Evolutionary conservation across 2,113 vertebrate species (phyloP), one percentile per base, ranked within the genome.

Genomic region (Terrapene triunguis): DNA sequence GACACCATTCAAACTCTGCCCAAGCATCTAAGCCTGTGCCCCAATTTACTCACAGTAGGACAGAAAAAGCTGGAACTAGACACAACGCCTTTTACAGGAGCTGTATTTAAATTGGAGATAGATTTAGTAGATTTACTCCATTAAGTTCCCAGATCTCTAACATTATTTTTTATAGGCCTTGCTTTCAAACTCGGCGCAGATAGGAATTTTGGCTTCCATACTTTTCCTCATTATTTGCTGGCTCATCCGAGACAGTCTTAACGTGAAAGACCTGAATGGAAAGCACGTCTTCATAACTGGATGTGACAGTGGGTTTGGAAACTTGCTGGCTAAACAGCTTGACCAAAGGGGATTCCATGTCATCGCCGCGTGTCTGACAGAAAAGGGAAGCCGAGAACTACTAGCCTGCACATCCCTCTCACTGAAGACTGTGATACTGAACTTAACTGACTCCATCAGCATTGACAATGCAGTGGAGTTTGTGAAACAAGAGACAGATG

Each of bases 251-350:
- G 98, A 98, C 84, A 98, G 94, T 42, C 80, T 88, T 74, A 97
- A 74, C 93, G 96, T 98, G 2, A 96, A 87, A 44, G 83, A 87
- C 80, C 76, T 98, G 89, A 12, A 21, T 38, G 89, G 97, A 93
- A 99, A 98, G 94, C 83, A 98, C 12, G 85, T 98, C 93, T 98
- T 98, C 84, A 89, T 99, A 96, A 99, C 97, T 6, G 98, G 98
- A 91, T 98, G 98, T 85, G 98, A 99, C 96, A 98, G 96, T 0
- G 95, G 97, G n/a, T 98, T 98, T 87, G 98, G 98, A 32, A 97
- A 98, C 86, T 94, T 95, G 19, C 97, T 98, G 91, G 98, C 98
- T 57, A 97, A 91, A 19, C 91, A 96, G 44, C 90, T 99, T 89
- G 97, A 98, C 94, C 89, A 54, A 80, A 96, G 57, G 12, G 98